Conservation (phyloP, 2,797 vertebrate genomes). For the Bradypodion pumilum region DNA sequence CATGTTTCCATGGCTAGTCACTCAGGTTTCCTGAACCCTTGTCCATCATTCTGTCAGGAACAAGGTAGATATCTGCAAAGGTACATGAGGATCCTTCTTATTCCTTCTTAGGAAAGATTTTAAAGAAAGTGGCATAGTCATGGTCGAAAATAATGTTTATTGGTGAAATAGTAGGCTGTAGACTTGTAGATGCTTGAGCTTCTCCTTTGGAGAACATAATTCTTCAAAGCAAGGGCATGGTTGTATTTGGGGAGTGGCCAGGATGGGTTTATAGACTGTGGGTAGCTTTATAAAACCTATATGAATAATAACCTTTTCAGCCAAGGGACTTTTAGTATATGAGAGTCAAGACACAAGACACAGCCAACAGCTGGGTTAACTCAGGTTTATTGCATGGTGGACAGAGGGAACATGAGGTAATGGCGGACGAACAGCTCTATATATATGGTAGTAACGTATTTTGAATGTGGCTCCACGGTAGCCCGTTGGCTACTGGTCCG, state of each 20-base stretch:
- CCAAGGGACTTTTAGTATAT: no score
- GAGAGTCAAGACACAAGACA: no score
- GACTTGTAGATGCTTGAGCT: not conserved
- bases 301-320: not conserved
- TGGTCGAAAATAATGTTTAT: not conserved
- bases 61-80: conserved; percentile 23
- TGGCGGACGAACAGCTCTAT: no score
- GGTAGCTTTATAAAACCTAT: not conserved
- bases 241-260: not conserved
- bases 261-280: not conserved
- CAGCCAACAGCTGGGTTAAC: no score
- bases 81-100: not conserved
- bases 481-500: no score
- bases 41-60: not conserved
- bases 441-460: no score
- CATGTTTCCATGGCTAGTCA: no score
- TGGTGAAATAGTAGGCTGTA: not conserved
- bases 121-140: not conserved
- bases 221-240: not conserved
- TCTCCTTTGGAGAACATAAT: not conserved
- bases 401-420: no score
- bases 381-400: no score
- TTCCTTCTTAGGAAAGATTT: not conserved
- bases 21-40: no score
- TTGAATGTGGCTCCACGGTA: no score